These are phyloP conservation scores for Drosophila takahashii DNA, from an alignment of 1,140 invertebrate species.

Conservation along the genomic window DNA sequence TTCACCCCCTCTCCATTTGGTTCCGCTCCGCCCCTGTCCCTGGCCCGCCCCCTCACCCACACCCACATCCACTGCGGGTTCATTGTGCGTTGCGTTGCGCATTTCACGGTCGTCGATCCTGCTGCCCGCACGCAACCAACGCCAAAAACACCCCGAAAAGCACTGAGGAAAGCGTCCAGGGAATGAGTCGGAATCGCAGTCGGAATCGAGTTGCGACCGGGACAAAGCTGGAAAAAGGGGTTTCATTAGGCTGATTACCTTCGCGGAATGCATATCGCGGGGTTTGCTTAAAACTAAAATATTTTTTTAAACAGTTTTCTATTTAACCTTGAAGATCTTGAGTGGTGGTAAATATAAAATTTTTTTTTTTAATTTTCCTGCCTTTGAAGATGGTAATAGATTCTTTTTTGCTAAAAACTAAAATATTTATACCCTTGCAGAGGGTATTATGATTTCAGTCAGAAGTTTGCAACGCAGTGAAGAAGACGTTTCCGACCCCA, in stretches of 20 bases:
- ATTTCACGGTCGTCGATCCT: constrained; percentile 82
- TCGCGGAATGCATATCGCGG: not conserved
- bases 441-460: no score
- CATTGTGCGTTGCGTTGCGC: constrained; percentile 75
- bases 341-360: not conserved
- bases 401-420: no score
- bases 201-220: constrained; percentile 8
- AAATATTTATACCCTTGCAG: no score
- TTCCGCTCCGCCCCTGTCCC: not conserved
- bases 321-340: not conserved
- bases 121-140: constrained; percentile 73
- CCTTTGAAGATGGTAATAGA: no score
- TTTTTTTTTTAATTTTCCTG: no score
- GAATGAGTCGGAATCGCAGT: not conserved
- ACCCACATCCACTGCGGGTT: constrained; percentile 51
- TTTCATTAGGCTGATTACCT: constrained; percentile 9
- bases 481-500: no score
- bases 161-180: constrained; percentile 9
- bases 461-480: no score
- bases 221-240: constrained; percentile 21
- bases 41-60: constrained; percentile 2
- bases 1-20: constrained; percentile 3
- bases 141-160: constrained; percentile 55
- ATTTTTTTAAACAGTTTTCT: not conserved
- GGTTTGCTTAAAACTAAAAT: not conserved